These are phyloP conservation scores for Camarhynchus parvulus DNA, from an alignment of 2,113 vertebrate species.

Conservation along the genomic window DNA sequence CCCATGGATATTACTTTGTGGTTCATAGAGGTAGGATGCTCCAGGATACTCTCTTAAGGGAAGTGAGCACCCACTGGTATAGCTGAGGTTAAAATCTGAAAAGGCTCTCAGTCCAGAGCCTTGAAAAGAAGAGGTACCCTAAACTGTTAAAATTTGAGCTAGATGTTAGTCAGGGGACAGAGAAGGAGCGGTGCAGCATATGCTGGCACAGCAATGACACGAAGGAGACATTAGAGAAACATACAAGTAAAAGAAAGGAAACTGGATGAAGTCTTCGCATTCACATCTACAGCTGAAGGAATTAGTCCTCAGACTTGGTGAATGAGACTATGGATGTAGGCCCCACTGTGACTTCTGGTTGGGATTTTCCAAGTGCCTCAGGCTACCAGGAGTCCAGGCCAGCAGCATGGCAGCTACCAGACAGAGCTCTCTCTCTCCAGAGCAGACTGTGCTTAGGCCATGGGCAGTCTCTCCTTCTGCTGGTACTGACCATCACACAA, in stretches of 20 bases:
- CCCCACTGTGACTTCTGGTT: not conserved
- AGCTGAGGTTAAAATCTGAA: not conserved
- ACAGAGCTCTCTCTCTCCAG: not conserved
- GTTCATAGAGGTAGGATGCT: not conserved
- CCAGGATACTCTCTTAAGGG: not conserved
- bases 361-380: not conserved
- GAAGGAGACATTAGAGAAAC: not conserved
- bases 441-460: not conserved
- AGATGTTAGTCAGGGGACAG: not conserved
- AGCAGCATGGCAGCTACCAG: not conserved
- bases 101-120: not conserved
- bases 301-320: not conserved
- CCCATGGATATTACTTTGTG: not conserved
- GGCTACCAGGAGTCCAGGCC: not conserved
- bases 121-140: not conserved
- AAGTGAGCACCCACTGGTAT: not conserved
- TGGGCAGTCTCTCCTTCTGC: not conserved
- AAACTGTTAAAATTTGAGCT: not conserved
- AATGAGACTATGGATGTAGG: not conserved
- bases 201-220: not conserved
- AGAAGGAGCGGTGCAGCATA: not conserved
- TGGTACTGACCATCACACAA: not conserved
- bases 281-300: not conserved
- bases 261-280: not conserved
- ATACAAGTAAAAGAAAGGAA: not conserved